Percentiles rank a stretch among this genome's conserved stretches.
These are phyloP conservation scores for Diorhabda elongata DNA, from an alignment of 1,140 invertebrate genomes.

Conservation along the genomic window DNA sequence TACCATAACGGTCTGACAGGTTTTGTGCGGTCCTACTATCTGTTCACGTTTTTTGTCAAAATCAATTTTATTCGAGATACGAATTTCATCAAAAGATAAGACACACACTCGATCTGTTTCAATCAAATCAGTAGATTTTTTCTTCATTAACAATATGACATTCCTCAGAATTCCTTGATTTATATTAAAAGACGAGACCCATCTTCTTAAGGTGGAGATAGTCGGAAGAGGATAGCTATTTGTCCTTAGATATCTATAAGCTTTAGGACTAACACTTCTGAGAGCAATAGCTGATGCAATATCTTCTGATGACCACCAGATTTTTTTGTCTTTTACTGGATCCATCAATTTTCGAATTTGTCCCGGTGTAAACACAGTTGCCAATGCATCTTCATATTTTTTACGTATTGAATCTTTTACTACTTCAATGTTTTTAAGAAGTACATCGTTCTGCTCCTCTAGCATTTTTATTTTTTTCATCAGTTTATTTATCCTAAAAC, in stretches of 20 bases:
- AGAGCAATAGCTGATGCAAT: too few species aligned
- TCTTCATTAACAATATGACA: conserved; percentile 16
- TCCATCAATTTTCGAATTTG: too few species aligned
- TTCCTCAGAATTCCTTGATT: conserved; percentile 14
- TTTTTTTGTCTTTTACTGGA: too few species aligned
- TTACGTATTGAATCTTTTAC: too few species aligned
- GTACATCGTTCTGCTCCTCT: too few species aligned
- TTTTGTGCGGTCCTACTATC: conserved; percentile 16
- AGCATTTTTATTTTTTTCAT: too few species aligned
- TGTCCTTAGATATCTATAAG: conserved; percentile 18
- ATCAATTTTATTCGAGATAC: conserved; percentile 18
- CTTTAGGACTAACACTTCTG: too few species aligned
- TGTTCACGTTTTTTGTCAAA: conserved; percentile 15
- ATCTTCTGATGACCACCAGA: too few species aligned
- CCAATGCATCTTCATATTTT: too few species aligned
- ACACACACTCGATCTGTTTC: conserved; percentile 1
- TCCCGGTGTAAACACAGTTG: too few species aligned
- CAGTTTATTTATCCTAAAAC: too few species aligned
- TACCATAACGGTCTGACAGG: conserved; percentile 21
- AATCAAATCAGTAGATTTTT: background rate
- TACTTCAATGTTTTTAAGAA: too few species aligned
- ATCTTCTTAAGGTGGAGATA: conserved; percentile 22
- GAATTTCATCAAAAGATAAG: conserved; percentile 22
- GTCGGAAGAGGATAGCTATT: conserved; percentile 22
- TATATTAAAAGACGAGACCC: conserved; percentile 15